phyloP scores from a whole-genome alignment of 2,797 vertebrate species.

The Columba guinea region DNA sequence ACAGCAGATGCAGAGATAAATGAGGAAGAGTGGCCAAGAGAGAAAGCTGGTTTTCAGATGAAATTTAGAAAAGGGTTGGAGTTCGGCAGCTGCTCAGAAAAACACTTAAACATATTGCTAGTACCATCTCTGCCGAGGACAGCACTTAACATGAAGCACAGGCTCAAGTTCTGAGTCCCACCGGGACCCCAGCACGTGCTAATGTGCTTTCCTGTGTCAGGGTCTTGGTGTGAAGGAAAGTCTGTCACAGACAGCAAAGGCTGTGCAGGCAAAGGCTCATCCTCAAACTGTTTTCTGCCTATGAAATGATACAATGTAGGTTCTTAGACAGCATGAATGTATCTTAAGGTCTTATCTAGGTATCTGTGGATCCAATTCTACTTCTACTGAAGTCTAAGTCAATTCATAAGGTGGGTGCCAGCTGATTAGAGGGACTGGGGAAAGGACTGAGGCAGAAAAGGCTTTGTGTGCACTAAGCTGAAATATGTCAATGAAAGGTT shows the following conservation, averaged over 20 bases:
- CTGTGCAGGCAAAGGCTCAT: background rate
- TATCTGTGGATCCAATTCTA: background rate
- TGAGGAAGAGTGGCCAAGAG: background rate
- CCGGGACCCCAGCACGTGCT: background rate
- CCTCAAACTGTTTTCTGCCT: background rate
- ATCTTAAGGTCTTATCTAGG: background rate
- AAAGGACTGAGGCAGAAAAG: background rate
- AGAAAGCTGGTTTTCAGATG: background rate
- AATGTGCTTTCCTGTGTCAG: background rate
- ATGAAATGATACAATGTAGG: background rate
- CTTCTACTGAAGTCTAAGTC: background rate
- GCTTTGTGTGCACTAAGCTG: background rate
- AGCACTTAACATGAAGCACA: background rate
- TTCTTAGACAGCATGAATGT: background rate
- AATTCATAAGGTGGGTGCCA: background rate
- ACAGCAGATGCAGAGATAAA: slow-evolving; percentile 9
- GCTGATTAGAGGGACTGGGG: background rate
- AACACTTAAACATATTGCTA: background rate
- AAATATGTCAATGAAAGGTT: slow-evolving; percentile 25
- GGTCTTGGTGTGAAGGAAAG: background rate
- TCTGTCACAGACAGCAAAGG: background rate
- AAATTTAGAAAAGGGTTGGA: background rate
- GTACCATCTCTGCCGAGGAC: background rate
- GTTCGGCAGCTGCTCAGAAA: background rate
- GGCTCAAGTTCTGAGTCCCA: background rate